Base-by-base conservation (phyloP, 2,113 vertebrate species). In the Labeo catla region DNA sequence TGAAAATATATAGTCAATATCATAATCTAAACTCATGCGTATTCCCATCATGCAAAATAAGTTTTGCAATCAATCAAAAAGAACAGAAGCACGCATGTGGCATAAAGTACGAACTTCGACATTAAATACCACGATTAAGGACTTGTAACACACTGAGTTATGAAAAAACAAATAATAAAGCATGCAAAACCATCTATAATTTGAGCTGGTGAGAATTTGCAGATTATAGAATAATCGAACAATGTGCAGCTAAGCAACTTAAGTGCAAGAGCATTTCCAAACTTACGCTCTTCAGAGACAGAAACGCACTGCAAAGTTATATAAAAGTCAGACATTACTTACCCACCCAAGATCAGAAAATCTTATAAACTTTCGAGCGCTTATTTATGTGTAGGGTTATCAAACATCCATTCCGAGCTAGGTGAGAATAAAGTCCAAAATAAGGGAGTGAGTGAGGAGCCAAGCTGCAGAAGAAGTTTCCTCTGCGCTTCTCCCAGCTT, bases 401-500 rank as follows among this genome's bases (percentile, higher is more conserved):
- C 36, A 23, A 74, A 39, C 19, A 76, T n/a, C 49, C 88, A 89
- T 87, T 54, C 59, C 79, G 73, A 28, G 39, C 9, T 21, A 49
- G 21, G 34, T 23, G 45, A 74, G 77, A 63, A 73, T 73, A 36
- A 68, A 49, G 16, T 79, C 78, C 57, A 34, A 81, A 70, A 23
- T n/a, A 83, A 39, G 39, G 39, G 9, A 80, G 84, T 16, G 36
- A 43, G 28, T 13, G 72, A 59, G 70, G 34, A 76, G 84, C 66
- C 23, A 50, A 76, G 21, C 87, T 65, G 61, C 49, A 23, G 78
- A 21, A 76, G 78, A 81, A 86, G 79, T 50, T 50, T 36, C 68
- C 72, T 83, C 49, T 86, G 77, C 50, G 77, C 84, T 76, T 89
- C 77, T 68, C 78, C 81, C 68, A 61, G 43, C 50, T 61, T 59